phyloP scores from a whole-genome alignment of 2,888 invertebrate genomes.

The Syrphus vitripennis region DNA sequence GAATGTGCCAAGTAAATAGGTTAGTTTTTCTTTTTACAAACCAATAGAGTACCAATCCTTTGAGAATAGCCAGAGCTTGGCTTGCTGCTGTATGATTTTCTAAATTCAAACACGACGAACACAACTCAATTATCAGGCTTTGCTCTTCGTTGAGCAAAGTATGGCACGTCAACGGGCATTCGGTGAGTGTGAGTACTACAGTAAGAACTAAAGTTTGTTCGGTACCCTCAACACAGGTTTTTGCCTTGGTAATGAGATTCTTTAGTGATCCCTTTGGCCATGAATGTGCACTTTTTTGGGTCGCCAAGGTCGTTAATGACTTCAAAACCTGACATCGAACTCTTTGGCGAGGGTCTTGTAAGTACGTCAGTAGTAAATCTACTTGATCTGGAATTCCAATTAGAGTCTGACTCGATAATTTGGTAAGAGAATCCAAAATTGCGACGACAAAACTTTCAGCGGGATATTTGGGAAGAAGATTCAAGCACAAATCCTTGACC shows the following conservation, averaged over 20 bases:
- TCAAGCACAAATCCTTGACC: conserved; percentile 88
- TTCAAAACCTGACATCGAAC: conserved; percentile 87
- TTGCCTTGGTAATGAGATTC: conserved; percentile 77
- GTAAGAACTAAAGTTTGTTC: conserved; percentile 80
- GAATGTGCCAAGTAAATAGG: too few relatives aligned
- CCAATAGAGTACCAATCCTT: conserved; percentile 75
- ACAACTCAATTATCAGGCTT: conserved; percentile 77
- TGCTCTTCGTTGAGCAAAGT: conserved; percentile 78
- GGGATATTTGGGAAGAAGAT: conserved; percentile 89
- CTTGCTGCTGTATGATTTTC: conserved; percentile 79
- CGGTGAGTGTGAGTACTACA: conserved; percentile 78
- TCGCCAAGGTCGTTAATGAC: conserved; percentile 86
- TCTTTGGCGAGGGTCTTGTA: conserved; percentile 87
- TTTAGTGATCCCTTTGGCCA: conserved; percentile 86
- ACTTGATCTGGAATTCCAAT: conserved; percentile 95
- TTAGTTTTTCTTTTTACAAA: too few relatives aligned
- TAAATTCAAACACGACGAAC: conserved; percentile 78
- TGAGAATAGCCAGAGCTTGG: conserved; percentile 79
- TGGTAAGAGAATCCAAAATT: conserved; percentile 92
- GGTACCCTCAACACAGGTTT: conserved; percentile 77
- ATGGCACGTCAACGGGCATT: conserved; percentile 80
- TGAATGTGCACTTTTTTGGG: conserved; percentile 87
- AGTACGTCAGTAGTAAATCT: conserved; percentile 85
- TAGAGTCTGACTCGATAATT: conserved; percentile 92
- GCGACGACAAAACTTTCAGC: conserved; percentile 90